Percentiles rank a stretch among this genome's conserved stretches.
These are phyloP conservation scores for Pipistrellus pipistrellus DNA, from an alignment of 2,797 vertebrate species.

Conservation along the genomic window DNA sequence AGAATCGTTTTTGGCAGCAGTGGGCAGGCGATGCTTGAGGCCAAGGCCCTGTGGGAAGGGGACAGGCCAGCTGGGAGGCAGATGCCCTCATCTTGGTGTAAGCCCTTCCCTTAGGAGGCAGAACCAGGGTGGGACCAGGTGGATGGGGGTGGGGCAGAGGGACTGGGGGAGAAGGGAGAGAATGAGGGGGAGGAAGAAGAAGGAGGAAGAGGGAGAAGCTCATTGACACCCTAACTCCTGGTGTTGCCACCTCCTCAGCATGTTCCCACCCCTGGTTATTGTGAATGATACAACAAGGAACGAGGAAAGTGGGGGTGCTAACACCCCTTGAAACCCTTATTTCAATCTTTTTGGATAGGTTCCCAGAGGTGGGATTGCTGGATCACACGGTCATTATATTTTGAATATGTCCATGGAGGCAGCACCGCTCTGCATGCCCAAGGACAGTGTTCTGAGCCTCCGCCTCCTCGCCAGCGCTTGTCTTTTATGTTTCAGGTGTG, in stretches of 20 bases:
- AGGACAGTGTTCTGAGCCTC: fast-evolving
- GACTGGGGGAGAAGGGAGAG: no score
- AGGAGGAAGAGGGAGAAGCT: neutral
- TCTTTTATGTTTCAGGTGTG: neutral
- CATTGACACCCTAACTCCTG: fast-evolving
- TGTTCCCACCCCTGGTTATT: fast-evolving
- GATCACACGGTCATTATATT: fast-evolving
- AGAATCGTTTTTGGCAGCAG: neutral
- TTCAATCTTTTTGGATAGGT: neutral
- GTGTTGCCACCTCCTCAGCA: fast-evolving
- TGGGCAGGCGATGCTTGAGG: fast-evolving
- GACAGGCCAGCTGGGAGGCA: neutral
- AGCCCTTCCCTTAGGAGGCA: fast-evolving
- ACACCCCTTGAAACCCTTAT: neutral
- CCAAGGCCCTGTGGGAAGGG: no score
- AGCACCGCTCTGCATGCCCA: fast-evolving
- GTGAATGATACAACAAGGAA: fast-evolving
- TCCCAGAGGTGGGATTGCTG: neutral
- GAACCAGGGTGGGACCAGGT: neutral
- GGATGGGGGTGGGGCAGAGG: neutral
- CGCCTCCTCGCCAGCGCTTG: fast-evolving
- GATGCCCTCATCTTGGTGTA: fast-evolving
- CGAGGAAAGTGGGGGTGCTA: fast-evolving
- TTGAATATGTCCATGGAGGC: fast-evolving
- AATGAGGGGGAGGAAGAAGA: neutral